Conservation (phyloP, 2,888 invertebrate species). For the Alviniconcha strummeri region DNA sequence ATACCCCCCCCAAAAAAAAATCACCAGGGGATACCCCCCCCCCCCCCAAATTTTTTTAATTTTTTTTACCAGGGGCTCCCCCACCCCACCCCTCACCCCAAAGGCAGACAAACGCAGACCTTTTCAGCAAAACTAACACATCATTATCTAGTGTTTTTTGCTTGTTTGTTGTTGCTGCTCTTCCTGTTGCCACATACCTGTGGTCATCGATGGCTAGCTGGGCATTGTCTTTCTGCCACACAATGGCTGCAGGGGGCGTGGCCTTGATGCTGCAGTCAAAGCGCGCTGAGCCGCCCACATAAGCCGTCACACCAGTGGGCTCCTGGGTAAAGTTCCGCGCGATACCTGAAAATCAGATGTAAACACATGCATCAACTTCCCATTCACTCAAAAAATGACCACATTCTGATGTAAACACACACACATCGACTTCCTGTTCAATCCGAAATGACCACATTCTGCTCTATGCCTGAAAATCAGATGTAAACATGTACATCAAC, state of each 20-base stretch:
- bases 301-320: slow-evolving; percentile 50
- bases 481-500: neutral
- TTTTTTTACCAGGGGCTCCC: no score
- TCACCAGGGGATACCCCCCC: neutral
- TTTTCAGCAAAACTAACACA: no score
- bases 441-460: slow-evolving; percentile 24
- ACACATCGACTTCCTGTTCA: neutral
- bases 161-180: no score
- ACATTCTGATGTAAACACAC: neutral
- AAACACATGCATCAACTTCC: neutral
- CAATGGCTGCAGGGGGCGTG: slow-evolving; percentile 54
- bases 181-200: slow-evolving; percentile 44
- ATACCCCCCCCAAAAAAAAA: no score
- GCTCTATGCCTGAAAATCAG: slow-evolving; percentile 55
- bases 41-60: neutral
- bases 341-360: slow-evolving; percentile 52
- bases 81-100: no score
- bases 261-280: slow-evolving; percentile 61
- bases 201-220: slow-evolving; percentile 53
- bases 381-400: neutral
- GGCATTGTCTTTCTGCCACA: slow-evolving; percentile 58
- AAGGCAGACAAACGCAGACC: no score
- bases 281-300: slow-evolving; percentile 56
- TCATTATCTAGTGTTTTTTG: no score
- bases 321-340: slow-evolving; percentile 53